These are phyloP conservation scores for Cryptomyrus ogoouensis DNA, from an alignment of 2,113 vertebrate genomes.

Conservation along the genomic window DNA sequence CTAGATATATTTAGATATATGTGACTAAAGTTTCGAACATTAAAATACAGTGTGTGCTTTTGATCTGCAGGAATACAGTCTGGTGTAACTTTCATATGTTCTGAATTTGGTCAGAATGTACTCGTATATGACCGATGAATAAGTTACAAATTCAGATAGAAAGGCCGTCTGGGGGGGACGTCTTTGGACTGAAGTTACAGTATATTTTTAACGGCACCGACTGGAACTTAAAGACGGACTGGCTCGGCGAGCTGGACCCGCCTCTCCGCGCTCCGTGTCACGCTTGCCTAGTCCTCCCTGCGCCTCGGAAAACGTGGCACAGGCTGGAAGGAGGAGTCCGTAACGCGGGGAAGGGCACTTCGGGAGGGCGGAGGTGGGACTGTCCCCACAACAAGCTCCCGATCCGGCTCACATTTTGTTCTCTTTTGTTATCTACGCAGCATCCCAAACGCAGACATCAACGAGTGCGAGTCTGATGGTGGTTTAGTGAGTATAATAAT, in stretches of 20 bases:
- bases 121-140: neutral
- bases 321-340: neutral
- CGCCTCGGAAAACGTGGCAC: constrained; percentile 3
- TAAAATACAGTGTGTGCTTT: neutral
- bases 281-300: neutral
- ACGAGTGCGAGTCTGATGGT: neutral
- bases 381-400: neutral
- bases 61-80: neutral
- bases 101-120: neutral
- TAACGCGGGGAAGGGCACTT: neutral
- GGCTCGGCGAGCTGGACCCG: neutral
- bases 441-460: constrained; percentile 10
- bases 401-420: neutral
- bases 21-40: neutral
- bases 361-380: neutral
- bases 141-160: neutral
- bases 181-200: neutral
- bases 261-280: neutral
- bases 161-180: neutral
- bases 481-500: constrained; percentile 8
- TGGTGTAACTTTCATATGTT: neutral
- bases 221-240: neutral
- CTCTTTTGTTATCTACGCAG: constrained; percentile 11
- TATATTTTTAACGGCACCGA: neutral
- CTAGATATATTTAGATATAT: neutral